Percentiles rank a stretch among this genome's conserved stretches.
Conservation (phyloP, 1,140 invertebrate genomes). For the Hypothenemus hampei region DNA sequence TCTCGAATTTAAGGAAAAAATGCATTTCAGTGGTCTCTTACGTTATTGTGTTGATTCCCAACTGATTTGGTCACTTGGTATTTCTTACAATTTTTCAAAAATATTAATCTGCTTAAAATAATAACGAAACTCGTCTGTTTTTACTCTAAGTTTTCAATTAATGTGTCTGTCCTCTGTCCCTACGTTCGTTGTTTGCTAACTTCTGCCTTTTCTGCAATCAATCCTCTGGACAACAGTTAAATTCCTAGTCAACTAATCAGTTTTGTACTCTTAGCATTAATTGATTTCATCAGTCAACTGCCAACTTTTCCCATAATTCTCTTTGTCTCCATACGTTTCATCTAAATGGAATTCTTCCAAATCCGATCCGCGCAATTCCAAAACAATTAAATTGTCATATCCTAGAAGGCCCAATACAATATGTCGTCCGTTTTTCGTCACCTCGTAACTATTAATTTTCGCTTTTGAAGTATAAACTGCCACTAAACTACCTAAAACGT, state of each 20-base stretch:
- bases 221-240: not conserved
- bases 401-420: constrained; percentile 65
- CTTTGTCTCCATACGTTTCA: constrained; percentile 48
- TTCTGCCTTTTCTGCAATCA: not conserved
- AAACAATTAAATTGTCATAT: constrained; percentile 57
- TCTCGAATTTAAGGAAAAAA: too few species aligned
- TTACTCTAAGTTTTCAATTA: not conserved
- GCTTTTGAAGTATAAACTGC: constrained; percentile 73
- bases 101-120: too few species aligned
- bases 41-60: too few species aligned
- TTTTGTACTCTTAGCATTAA: not conserved
- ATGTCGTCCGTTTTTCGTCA: constrained; percentile 64
- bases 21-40: too few species aligned
- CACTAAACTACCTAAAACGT: constrained; percentile 60
- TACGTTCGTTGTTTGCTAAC: not conserved
- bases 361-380: constrained; percentile 56
- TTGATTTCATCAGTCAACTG: constrained; percentile 44
- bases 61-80: too few species aligned
- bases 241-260: not conserved
- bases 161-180: not conserved
- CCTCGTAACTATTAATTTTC: constrained; percentile 69
- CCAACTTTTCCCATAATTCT: constrained; percentile 49
- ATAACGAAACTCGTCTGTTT: not conserved
- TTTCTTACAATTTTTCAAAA: too few species aligned
- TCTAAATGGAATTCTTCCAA: constrained; percentile 40